Conservation (phyloP, 2,888 invertebrate species). For the Mongoloraphidia duomilia region DNA sequence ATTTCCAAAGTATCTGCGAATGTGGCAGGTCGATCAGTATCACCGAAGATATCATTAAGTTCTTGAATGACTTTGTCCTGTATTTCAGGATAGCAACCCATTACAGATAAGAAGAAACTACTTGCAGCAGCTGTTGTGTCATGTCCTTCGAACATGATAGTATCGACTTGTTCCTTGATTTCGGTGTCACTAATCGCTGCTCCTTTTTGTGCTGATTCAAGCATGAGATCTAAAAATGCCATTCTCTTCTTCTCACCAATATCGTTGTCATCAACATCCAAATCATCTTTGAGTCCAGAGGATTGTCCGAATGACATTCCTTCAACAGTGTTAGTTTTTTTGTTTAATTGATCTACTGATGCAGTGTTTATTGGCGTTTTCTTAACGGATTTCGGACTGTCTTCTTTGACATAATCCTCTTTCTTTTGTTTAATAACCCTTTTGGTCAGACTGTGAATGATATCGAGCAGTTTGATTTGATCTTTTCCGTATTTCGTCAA, state of each 20-base stretch:
- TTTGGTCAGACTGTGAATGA: slow-evolving; percentile 68
- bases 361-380: slow-evolving; percentile 18
- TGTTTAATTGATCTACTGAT: slow-evolving; percentile 23
- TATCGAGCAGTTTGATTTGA: slow-evolving; percentile 56
- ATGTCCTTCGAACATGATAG: slow-evolving; percentile 82
- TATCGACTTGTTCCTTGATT: slow-evolving; percentile 76
- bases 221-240: slow-evolving; percentile 78
- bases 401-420: slow-evolving; percentile 37
- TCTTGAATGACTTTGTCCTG: slow-evolving; percentile 64
- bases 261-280: slow-evolving; percentile 71
- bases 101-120: slow-evolving; percentile 70
- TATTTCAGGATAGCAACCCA: slow-evolving; percentile 67
- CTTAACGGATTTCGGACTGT: slow-evolving; percentile 27
- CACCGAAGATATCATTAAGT: slow-evolving; percentile 60
- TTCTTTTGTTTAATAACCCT: slow-evolving; percentile 55
- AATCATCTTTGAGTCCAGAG: slow-evolving; percentile 51
- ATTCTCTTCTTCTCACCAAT: slow-evolving; percentile 69
- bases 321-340: slow-evolving; percentile 36
- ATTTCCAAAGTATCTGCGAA: slow-evolving; percentile 65
- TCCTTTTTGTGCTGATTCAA: slow-evolving; percentile 70
- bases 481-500: slow-evolving; percentile 59
- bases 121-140: slow-evolving; percentile 77
- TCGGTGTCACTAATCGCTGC: slow-evolving; percentile 59
- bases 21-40: slow-evolving; percentile 59
- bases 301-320: slow-evolving; percentile 48